Evolutionary conservation across 2,113 vertebrate species (phyloP).

Genomic region (Sclerurus mexicanus): DNA sequence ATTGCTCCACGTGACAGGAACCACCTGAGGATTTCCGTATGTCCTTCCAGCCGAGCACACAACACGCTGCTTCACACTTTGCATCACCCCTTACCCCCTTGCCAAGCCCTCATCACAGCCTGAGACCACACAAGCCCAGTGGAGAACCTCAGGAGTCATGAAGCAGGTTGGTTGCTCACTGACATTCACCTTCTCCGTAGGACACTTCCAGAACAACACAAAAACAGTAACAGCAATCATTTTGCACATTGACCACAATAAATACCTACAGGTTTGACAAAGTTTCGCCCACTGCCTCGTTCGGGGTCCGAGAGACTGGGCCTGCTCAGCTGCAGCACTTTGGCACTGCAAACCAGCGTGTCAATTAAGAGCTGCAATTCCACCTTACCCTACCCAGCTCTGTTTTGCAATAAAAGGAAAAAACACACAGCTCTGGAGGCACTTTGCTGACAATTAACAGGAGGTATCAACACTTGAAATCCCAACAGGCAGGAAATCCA

Average conservation of each 20-base stretch:
- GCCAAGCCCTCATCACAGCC: background rate
- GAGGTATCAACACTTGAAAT: background rate
- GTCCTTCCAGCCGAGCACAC: background rate
- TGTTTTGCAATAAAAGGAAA: background rate
- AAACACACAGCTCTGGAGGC: background rate
- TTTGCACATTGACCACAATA: background rate
- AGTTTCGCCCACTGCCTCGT: background rate
- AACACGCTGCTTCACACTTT: accelerated
- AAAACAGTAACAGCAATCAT: background rate
- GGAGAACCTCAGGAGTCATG: background rate
- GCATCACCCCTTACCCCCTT: accelerated
- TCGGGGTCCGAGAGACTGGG: background rate
- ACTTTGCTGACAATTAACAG: background rate
- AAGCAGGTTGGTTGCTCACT: background rate
- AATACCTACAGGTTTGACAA: background rate
- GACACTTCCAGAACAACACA: background rate
- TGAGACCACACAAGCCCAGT: background rate
- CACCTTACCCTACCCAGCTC: background rate
- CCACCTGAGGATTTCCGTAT: background rate
- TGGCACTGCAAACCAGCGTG: accelerated
- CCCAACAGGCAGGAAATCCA: background rate
- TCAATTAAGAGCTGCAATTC: accelerated
- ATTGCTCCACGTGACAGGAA: accelerated
- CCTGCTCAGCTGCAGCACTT: background rate
- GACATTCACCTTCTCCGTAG: slow-evolving; percentile 42